Evolutionary conservation across 1,140 invertebrate species (phyloP).

Genomic region (Trialeurodes vaporariorum): DNA sequence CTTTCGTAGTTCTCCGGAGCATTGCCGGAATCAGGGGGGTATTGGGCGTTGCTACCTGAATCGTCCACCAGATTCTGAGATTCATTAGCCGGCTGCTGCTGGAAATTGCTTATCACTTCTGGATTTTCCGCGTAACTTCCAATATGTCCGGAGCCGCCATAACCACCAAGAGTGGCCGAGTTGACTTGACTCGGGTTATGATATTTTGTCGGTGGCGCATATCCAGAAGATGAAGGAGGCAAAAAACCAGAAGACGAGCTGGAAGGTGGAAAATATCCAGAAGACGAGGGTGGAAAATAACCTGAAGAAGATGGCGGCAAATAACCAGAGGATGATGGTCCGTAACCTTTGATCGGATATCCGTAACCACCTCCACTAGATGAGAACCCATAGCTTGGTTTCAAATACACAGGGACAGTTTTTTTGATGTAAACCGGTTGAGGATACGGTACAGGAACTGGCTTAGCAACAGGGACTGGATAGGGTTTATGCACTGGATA

Average conservation of each 20-base stretch:
- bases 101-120: not conserved
- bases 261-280: not conserved
- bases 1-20: not conserved
- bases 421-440: not conserved
- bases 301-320: not conserved
- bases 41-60: not conserved
- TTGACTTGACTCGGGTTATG: not conserved
- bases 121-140: not conserved
- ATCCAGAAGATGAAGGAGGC: not conserved
- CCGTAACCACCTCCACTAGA: not conserved
- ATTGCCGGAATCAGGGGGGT: not conserved
- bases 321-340: not conserved
- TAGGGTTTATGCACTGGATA: slow-evolving; percentile 32
- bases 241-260: not conserved
- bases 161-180: not conserved
- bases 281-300: no score
- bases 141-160: not conserved
- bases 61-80: not conserved
- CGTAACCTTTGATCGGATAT: not conserved
- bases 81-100: no score
- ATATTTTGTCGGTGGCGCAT: not conserved
- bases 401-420: not conserved
- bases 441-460: slow-evolving; percentile 29
- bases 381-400: no score
- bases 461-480: slow-evolving; percentile 39